A percentile compares a stretch with the other conserved stretches of the same genome.
phyloP scores from a whole-genome alignment of 2,113 vertebrate species.

The Blennius ocellaris region DNA sequence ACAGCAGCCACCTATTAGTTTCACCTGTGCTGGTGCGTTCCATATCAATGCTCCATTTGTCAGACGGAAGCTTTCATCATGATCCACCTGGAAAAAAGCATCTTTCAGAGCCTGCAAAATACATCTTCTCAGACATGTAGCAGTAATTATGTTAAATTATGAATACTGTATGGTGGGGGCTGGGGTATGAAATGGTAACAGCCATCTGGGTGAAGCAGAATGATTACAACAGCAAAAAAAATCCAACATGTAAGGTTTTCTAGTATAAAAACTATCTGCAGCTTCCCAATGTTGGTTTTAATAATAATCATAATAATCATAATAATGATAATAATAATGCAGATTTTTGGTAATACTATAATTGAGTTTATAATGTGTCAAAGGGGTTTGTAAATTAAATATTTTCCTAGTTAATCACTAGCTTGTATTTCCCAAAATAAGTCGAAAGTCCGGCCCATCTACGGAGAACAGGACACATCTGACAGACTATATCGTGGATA shows the following conservation, averaged over 20 bases:
- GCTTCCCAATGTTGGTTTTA: no score
- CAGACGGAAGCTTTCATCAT: slow-evolving; percentile 24
- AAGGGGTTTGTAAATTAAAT: no score
- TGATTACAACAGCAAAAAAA: neutral
- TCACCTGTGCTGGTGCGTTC: neutral
- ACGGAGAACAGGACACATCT: no score
- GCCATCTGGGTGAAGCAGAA: neutral
- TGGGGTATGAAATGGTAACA: slow-evolving; percentile 26
- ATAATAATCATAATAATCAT: no score
- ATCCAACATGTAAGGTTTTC: neutral
- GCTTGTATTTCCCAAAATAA: no score
- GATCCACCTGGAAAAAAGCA: neutral
- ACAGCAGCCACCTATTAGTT: neutral
- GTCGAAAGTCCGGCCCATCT: no score
- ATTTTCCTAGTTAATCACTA: no score
- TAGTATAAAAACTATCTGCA: neutral
- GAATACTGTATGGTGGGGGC: neutral
- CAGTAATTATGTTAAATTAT: slow-evolving; percentile 14
- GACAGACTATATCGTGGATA: no score
- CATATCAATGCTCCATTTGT: neutral
- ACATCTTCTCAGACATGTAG: neutral
- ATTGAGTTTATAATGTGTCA: no score
- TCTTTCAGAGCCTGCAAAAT: slow-evolving; percentile 8
- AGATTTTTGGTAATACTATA: no score
- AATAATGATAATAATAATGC: no score